Conservation (phyloP, 2,797 vertebrate species). For the Peromyscus nudipes region DNA sequence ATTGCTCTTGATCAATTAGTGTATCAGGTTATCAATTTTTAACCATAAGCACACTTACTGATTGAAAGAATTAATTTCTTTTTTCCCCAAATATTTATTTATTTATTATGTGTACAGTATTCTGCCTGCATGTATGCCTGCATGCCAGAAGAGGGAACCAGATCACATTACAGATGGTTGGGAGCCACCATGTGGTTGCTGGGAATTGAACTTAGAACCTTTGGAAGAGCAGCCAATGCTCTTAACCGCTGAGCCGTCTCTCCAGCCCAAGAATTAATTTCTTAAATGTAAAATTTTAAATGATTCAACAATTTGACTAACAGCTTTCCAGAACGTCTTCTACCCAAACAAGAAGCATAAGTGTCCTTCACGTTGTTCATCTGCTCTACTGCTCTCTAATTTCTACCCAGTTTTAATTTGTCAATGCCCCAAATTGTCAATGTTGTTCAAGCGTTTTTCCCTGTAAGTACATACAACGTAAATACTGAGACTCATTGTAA, state of each 20-base stretch:
- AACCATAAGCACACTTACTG: constrained; percentile 8
- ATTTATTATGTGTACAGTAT: no score
- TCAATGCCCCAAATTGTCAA: not conserved
- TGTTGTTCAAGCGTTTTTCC: constrained; percentile 34
- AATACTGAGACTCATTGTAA: not conserved
- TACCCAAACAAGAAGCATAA: not conserved
- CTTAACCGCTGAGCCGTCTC: no score
- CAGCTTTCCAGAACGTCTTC: constrained; percentile 24
- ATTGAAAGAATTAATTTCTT: constrained; percentile 9
- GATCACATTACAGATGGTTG: no score
- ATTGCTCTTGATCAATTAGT: not conserved
- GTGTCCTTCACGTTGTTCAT: not conserved
- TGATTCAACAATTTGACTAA: not conserved
- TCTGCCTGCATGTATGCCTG: no score
- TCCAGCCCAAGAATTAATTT: not conserved
- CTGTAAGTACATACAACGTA: not conserved
- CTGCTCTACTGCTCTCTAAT: not conserved
- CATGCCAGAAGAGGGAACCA: no score
- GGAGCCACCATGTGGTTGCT: no score
- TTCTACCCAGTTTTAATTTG: not conserved
- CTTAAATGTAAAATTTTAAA: constrained; percentile 23
- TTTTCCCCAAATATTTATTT: no score
- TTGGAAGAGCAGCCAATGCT: no score
- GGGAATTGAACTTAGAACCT: no score
- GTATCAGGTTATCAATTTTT: constrained; percentile 15